Conservation (phyloP, 2,888 invertebrate species). For the Tineola bisselliella region DNA sequence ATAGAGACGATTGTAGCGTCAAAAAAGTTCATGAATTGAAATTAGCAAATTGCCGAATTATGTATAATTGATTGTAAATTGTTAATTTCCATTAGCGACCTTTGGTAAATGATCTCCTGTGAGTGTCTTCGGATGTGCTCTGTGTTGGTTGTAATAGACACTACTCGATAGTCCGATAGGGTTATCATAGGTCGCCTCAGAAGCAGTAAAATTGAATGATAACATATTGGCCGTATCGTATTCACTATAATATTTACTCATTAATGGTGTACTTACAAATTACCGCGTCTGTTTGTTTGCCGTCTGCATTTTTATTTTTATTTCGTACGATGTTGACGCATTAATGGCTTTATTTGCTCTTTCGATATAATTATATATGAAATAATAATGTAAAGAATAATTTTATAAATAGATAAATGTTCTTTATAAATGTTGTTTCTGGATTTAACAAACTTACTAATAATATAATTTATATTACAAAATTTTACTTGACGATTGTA, state of each 20-base stretch:
- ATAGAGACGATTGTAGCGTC: too few species aligned
- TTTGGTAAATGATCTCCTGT: slow-evolving; percentile 16
- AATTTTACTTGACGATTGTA: too few species aligned
- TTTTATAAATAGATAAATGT: neutral
- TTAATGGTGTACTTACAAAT: slow-evolving; percentile 56
- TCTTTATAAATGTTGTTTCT: too few species aligned
- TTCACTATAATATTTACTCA: slow-evolving; percentile 51
- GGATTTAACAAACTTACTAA: too few species aligned
- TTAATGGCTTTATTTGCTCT: neutral
- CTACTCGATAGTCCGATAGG: slow-evolving; percentile 47
- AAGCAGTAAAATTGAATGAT: slow-evolving; percentile 67
- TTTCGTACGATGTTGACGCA: neutral
- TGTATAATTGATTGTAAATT: neutral
- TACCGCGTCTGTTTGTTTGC: slow-evolving; percentile 38
- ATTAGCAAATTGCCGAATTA: neutral
- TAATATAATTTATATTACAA: too few species aligned
- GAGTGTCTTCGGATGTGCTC: neutral
- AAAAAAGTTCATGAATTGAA: too few species aligned
- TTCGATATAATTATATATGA: neutral
- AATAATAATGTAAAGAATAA: neutral
- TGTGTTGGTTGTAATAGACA: slow-evolving; percentile 29
- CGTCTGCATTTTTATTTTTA: slow-evolving; percentile 17
- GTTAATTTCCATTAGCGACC: slow-evolving; percentile 14
- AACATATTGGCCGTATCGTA: slow-evolving; percentile 54
- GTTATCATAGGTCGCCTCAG: slow-evolving; percentile 62